These are phyloP conservation scores for Chrysaora quinquecirrha DNA, from an alignment of 30 jellyfish, hydroid and myxozoan species.

Conservation along the genomic window DNA sequence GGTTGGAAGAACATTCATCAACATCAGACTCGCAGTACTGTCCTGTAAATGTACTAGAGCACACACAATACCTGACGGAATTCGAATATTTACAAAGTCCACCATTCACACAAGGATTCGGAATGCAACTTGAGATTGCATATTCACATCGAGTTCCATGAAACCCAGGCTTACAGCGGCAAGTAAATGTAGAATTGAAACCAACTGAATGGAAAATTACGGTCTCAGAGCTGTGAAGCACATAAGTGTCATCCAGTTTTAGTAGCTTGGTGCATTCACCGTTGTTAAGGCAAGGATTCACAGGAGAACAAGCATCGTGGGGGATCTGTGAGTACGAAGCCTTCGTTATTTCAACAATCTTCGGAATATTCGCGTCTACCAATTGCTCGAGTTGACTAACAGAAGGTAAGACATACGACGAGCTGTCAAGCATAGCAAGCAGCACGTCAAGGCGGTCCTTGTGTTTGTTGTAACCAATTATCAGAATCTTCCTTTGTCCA, in stretches of 20 bases:
- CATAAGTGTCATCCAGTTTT: background rate
- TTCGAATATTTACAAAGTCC: slow-evolving; percentile 51
- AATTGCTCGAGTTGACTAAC: background rate
- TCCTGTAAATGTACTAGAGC: slow-evolving; percentile 69
- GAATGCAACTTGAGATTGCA: slow-evolving; percentile 48
- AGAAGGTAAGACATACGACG: background rate
- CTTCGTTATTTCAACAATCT: background rate
- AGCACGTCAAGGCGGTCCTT: background rate
- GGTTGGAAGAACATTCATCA: slow-evolving; percentile 59
- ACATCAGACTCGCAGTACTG: slow-evolving; percentile 73
- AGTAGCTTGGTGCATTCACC: slow-evolving; percentile 52
- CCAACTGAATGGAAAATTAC: slow-evolving; percentile 53
- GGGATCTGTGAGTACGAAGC: background rate
- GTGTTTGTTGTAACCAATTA: slow-evolving; percentile 46
- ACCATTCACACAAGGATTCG: slow-evolving; percentile 79
- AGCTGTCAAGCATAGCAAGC: background rate
- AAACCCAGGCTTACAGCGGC: slow-evolving; percentile 78
- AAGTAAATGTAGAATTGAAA: slow-evolving; percentile 35
- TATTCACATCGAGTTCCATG: slow-evolving; percentile 71
- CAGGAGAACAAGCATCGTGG: background rate
- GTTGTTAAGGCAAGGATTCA: slow-evolving; percentile 14
- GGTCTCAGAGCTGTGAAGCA: slow-evolving; percentile 20
- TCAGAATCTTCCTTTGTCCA: background rate
- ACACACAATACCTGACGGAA: slow-evolving; percentile 40
- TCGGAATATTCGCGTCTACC: background rate